phyloP scores from a whole-genome alignment of 2,113 vertebrate species.

The Ranitomeya imitator region DNA sequence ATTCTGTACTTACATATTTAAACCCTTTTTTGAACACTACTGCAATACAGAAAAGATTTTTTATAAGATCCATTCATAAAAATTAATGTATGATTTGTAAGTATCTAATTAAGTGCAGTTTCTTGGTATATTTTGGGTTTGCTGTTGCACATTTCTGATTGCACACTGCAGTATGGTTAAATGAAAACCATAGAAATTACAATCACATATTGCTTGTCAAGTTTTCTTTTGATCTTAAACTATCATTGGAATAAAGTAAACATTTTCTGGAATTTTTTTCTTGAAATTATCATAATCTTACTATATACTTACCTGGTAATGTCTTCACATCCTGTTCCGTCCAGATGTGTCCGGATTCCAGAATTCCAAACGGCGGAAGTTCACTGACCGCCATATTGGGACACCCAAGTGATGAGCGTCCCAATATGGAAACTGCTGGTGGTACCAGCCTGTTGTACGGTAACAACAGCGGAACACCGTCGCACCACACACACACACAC shows the following conservation, averaged over 20 bases:
- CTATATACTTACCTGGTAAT: too few species aligned
- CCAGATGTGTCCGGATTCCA: too few species aligned
- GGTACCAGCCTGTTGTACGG: too few species aligned
- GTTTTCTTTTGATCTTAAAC: neutral
- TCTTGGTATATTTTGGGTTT: neutral
- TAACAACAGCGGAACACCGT: too few species aligned
- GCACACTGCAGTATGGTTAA: neutral
- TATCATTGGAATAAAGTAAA: neutral
- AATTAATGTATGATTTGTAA: conserved; percentile 16
- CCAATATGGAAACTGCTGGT: too few species aligned
- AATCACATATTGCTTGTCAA: neutral
- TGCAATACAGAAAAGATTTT: conserved; percentile 11
- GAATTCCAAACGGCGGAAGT: too few species aligned
- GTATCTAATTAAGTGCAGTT: neutral
- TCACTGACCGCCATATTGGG: too few species aligned
- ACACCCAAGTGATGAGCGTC: too few species aligned
- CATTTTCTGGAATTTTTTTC: neutral
- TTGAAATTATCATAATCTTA: neutral
- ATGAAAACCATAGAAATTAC: neutral
- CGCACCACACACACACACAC: too few species aligned
- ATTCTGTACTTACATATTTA: conserved; percentile 32
- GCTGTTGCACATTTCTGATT: neutral
- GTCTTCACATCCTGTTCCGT: too few species aligned
- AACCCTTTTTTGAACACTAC: conserved; percentile 12
- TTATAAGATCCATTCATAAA: conserved; percentile 12